Evolutionary conservation across 2,113 vertebrate genomes (phyloP).

Genomic region (Chionodraco myersi): DNA sequence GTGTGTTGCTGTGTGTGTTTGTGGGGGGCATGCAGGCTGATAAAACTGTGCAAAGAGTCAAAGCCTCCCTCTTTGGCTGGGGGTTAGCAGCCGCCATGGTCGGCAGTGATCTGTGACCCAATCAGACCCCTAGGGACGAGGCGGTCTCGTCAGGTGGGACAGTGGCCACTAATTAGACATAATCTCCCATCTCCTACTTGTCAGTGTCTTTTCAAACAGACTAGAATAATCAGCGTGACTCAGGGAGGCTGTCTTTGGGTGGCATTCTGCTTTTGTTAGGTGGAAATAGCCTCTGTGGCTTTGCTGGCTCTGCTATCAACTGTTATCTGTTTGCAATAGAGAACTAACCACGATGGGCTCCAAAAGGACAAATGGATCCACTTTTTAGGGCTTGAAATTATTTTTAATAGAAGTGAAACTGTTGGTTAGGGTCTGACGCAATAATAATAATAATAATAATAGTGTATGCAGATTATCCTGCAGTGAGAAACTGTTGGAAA

Average conservation of each 20-base stretch:
- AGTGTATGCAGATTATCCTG: neutral
- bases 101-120: slow-evolving; percentile 70
- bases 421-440: neutral
- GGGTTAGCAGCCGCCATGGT: slow-evolving; percentile 48
- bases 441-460: neutral
- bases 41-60: slow-evolving; percentile 34
- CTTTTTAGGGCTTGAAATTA: neutral
- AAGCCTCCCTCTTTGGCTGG: slow-evolving; percentile 13
- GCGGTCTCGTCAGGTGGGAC: slow-evolving; percentile 58
- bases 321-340: slow-evolving; percentile 17
- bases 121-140: slow-evolving; percentile 46
- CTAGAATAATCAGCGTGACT: slow-evolving; percentile 54
- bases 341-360: neutral
- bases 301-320: slow-evolving; percentile 41
- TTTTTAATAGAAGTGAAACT: neutral
- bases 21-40: slow-evolving; percentile 29
- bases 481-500: neutral
- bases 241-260: slow-evolving; percentile 43
- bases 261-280: slow-evolving; percentile 67
- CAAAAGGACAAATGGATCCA: neutral
- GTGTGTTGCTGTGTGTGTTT: slow-evolving; percentile 22
- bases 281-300: slow-evolving; percentile 46
- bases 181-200: slow-evolving; percentile 74
- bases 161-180: slow-evolving; percentile 74
- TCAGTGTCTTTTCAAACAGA: slow-evolving; percentile 64